Percentiles rank a stretch among this genome's conserved stretches.
These are phyloP conservation scores for Acleris cristana DNA, from an alignment of 2,888 invertebrate species.

Conservation along the genomic window DNA sequence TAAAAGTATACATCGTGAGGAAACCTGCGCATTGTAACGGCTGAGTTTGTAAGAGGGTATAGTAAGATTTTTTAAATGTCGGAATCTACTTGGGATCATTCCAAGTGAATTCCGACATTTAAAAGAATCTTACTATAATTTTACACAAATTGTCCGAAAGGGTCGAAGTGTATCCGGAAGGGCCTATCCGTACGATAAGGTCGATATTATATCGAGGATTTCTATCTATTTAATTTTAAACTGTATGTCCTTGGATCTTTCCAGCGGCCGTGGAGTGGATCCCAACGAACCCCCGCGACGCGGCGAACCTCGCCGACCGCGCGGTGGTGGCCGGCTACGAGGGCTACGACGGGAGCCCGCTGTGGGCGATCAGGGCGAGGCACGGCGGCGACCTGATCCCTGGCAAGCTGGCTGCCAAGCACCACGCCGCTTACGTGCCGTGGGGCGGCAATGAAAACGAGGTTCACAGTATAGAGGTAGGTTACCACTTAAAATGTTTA, in stretches of 20 bases:
- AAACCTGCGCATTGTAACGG: too few relatives aligned
- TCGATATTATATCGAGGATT: too few relatives aligned
- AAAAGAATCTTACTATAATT: too few relatives aligned
- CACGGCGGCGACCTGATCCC: slow-evolving; percentile 72
- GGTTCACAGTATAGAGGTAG: slow-evolving; percentile 68
- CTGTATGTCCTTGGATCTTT: slow-evolving; percentile 17
- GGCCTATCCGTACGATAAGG: too few relatives aligned
- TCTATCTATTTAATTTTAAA: too few relatives aligned
- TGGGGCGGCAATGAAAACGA: slow-evolving; percentile 71
- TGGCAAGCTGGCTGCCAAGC: slow-evolving; percentile 73
- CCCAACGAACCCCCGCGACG: slow-evolving; percentile 55
- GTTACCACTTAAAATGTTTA: slow-evolving; percentile 1
- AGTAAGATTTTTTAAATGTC: too few relatives aligned
- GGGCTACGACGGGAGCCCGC: slow-evolving; percentile 71
- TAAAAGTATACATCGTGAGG: too few relatives aligned
- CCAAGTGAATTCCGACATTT: too few relatives aligned
- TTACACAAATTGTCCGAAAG: too few relatives aligned
- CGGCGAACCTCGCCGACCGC: slow-evolving; percentile 54
- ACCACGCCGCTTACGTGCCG: slow-evolving; percentile 67
- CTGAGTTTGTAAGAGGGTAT: too few relatives aligned
- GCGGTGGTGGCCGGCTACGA: slow-evolving; percentile 76
- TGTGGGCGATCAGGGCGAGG: slow-evolving; percentile 72
- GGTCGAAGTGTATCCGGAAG: too few relatives aligned
- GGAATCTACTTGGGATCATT: too few relatives aligned
- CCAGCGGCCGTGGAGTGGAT: slow-evolving; percentile 70